Evolutionary conservation across 2,888 invertebrate species (phyloP).

Genomic region (Eurois occulta): DNA sequence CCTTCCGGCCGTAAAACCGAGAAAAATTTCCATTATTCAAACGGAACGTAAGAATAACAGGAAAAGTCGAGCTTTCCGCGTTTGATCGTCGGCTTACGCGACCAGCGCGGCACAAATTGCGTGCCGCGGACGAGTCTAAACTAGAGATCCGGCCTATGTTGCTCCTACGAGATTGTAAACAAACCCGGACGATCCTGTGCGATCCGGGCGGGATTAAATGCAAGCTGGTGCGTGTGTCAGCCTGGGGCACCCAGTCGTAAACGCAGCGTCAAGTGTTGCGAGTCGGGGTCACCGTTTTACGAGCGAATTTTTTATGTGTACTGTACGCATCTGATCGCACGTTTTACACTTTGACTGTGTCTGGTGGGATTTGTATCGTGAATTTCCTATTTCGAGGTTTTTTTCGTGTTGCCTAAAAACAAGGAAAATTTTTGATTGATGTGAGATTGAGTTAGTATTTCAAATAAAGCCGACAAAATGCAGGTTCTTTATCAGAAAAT

Average conservation of each 20-base stretch:
- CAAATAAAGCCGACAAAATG: neutral
- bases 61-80: conserved; percentile 55
- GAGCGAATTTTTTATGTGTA: conserved; percentile 58
- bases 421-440: neutral
- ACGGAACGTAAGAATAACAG: conserved; percentile 60
- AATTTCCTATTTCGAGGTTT: conserved; percentile 17
- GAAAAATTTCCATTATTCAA: conserved; percentile 65
- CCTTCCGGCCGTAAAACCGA: conserved; percentile 58
- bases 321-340: conserved; percentile 36
- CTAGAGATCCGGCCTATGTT: conserved; percentile 24
- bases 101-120: conserved; percentile 54
- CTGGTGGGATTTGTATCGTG: conserved; percentile 8
- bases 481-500: conserved; percentile 5
- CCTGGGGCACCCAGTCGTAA: conserved; percentile 50
- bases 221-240: conserved; percentile 37
- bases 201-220: conserved; percentile 45
- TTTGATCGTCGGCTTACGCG: conserved; percentile 57
- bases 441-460: neutral
- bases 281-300: conserved; percentile 56
- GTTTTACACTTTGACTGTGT: conserved; percentile 35
- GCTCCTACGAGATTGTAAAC: conserved; percentile 39
- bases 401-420: neutral
- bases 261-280: conserved; percentile 39
- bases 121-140: conserved; percentile 42
- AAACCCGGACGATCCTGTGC: conserved; percentile 27